These are phyloP conservation scores for Melanotaenia maccullochi DNA, from an alignment of 2,797 vertebrate genomes.

Conservation along the genomic window DNA sequence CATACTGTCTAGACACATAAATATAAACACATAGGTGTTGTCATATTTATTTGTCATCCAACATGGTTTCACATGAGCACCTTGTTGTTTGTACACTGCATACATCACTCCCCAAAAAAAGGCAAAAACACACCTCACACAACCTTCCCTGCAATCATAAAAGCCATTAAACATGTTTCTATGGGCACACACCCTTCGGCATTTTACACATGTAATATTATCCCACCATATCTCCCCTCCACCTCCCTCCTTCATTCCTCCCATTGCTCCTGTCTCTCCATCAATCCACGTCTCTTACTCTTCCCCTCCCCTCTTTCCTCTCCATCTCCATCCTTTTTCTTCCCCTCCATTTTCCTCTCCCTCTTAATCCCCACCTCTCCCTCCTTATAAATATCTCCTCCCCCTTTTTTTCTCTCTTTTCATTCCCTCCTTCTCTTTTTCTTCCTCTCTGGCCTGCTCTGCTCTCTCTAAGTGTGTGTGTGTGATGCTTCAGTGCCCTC, in stretches of 20 bases:
- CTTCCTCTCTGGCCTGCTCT: slow-evolving; percentile 55
- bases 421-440: slow-evolving; percentile 24
- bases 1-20: slow-evolving; percentile 24
- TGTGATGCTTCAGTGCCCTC: slow-evolving; percentile 84
- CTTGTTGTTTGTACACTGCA: slow-evolving; percentile 46
- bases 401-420: slow-evolving; percentile 28
- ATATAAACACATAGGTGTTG: slow-evolving; percentile 1
- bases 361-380: slow-evolving; percentile 54
- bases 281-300: slow-evolving; percentile 42
- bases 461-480: slow-evolving; percentile 58
- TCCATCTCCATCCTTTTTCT: slow-evolving; percentile 31
- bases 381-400: slow-evolving; percentile 42
- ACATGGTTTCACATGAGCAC: slow-evolving; percentile 31
- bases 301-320: slow-evolving; percentile 20
- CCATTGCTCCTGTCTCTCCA: slow-evolving; percentile 49
- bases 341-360: slow-evolving; percentile 41
- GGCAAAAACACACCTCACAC: slow-evolving; percentile 43
- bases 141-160: slow-evolving; percentile 65
- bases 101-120: slow-evolving; percentile 33
- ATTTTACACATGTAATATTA: slow-evolving; percentile 76
- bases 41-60: slow-evolving; percentile 1
- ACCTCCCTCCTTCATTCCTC: slow-evolving; percentile 41
- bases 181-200: slow-evolving; percentile 72
- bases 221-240: slow-evolving; percentile 60
- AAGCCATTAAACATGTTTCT: slow-evolving; percentile 78